phyloP scores from a whole-genome alignment of 2,113 vertebrate genomes.

The Podocnemis expansa region DNA sequence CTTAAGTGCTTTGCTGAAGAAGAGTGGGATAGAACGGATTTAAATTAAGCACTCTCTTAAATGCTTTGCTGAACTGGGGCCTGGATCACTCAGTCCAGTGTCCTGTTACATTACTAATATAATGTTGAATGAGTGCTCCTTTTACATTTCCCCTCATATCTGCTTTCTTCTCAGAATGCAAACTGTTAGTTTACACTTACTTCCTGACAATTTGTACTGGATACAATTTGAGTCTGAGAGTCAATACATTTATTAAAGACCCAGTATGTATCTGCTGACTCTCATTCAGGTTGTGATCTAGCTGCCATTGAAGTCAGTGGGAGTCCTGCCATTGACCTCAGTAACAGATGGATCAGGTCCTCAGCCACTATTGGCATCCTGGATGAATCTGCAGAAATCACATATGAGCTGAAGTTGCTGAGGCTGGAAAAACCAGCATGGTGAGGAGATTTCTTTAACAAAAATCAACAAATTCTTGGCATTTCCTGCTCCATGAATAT shows the following conservation, averaged over 20 bases:
- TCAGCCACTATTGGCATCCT: accelerated
- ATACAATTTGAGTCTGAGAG: not conserved
- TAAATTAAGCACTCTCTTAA: not conserved
- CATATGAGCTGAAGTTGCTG: not conserved
- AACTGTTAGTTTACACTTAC: not conserved
- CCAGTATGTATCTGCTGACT: not conserved
- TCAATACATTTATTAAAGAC: not conserved
- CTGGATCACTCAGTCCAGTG: not conserved
- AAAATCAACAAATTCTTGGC: not conserved
- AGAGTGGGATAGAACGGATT: not conserved
- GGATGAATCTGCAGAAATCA: not conserved
- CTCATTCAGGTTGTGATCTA: not conserved
- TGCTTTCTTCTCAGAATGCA: not conserved
- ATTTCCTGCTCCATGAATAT: not conserved
- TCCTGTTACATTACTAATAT: not conserved
- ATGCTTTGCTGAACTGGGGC: not conserved
- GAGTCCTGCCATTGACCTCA: not conserved
- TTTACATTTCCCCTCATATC: not conserved
- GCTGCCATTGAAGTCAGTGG: not conserved
- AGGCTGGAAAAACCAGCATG: not conserved
- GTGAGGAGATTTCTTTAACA: not conserved
- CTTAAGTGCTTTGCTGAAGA: slow-evolving; percentile 26
- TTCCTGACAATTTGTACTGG: not conserved
- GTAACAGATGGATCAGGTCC: not conserved
- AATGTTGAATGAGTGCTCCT: not conserved